Evolutionary conservation across 2,888 invertebrate species (phyloP).

Genomic region (Brachyopa scutellaris): DNA sequence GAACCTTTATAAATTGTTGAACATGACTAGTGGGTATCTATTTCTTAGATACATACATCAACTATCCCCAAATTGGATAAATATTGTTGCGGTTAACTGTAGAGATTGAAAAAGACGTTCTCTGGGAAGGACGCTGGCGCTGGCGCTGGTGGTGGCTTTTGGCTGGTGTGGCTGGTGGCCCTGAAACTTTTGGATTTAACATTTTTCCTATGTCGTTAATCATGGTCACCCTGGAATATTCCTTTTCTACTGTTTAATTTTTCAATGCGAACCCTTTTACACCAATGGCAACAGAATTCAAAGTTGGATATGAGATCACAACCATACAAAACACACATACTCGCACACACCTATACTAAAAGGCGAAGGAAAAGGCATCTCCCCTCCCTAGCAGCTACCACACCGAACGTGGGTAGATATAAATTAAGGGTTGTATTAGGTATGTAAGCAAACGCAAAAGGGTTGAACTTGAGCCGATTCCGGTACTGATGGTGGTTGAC

Average conservation of each 20-base stretch:
- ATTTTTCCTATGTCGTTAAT: constrained; percentile 74
- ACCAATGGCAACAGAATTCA: constrained; percentile 67
- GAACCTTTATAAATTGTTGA: constrained; percentile 58
- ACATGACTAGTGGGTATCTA: constrained; percentile 16
- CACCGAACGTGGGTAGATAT: constrained; percentile 70
- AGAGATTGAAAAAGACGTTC: constrained; percentile 70
- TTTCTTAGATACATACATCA: constrained; percentile 46
- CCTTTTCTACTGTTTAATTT: constrained; percentile 69
- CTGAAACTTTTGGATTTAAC: constrained; percentile 70
- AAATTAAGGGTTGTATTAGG: constrained; percentile 72
- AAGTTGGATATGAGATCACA: constrained; percentile 60
- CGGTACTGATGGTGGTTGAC: constrained; percentile 29
- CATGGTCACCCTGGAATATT: constrained; percentile 75
- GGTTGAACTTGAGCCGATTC: constrained; percentile 72
- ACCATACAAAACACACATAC: constrained; percentile 1
- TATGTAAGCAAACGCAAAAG: constrained; percentile 68
- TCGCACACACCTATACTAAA: neutral
- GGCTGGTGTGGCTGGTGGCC: constrained; percentile 57
- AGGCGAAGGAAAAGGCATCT: constrained; percentile 28
- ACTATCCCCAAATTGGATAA: constrained; percentile 71
- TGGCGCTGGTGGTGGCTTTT: constrained; percentile 23
- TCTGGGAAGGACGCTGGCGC: constrained; percentile 51
- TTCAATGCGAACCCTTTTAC: constrained; percentile 71
- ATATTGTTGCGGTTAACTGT: constrained; percentile 68
- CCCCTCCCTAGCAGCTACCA: constrained; percentile 22